Evolutionary conservation across 37 sponge, comb jelly and placozoan species (phyloP), one percentile per base, ranked within the genome.

Genomic region (Chondrilla cf. caribensis): DNA sequence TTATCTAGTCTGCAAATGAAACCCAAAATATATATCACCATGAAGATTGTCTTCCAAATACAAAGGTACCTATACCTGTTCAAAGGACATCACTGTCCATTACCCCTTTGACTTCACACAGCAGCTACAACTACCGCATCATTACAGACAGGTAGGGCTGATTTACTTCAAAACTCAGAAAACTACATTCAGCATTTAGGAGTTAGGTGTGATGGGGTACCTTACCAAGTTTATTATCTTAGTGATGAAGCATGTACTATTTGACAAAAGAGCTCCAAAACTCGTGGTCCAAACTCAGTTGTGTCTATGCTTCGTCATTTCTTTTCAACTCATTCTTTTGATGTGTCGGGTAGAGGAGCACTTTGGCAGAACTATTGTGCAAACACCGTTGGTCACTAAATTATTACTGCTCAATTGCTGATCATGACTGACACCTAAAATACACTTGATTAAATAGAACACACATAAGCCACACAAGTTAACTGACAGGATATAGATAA

Each of bases 61-160:
- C 72, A 33, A 18, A 9, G 4, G 72, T 70, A 70, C 39, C 37
- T 38, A n/a, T n/a, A 5, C 40, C 5, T 70, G 72, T 37, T 70
- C 72, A 33, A 70, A 37, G 39, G 19, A 70, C 39, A 70, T 70
- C 31, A 19, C 72, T 33, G 5, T 78, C 7, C 78, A 78, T 22
- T 44, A 54, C n/a, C 40, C 78, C 6, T 78, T 78, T 78, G 78
- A 78, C 32, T 78, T 78, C 43, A 55, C 78, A 25, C 78, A 78
- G 37, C 57, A 78, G 55, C 78, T 78, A 19, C 58, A 78, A 25
- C 29, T 54, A 43, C 54, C 78, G 19, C 15, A 78, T 78, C 78
- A 78, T 31, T 54, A 54, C 3, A 51, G 78, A 44, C 78, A 78
- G 29, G 78, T 78, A 21, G 78, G 78, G 5, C 54, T 55, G 8